Base-by-base conservation (phyloP, 2,113 vertebrate genomes). In the Lepus timidus region DNA sequence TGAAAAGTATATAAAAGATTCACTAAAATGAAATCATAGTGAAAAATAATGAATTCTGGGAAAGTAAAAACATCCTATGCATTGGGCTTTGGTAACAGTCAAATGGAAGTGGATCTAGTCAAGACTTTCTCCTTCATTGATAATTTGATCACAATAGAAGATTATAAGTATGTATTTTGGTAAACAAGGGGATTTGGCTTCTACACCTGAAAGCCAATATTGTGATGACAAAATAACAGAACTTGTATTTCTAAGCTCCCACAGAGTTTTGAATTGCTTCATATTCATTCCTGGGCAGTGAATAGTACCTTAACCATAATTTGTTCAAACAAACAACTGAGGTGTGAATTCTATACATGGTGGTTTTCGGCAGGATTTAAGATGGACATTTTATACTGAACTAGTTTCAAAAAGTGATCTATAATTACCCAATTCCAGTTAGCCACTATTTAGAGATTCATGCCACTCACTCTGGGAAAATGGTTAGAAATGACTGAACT, bases 211-310 rank as follows among this genome's bases (percentile, higher is more conserved):
- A 94, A 85, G 20, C 9, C 68, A 76, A 68, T n/a, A 81, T 1
- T 90, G 9, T 74, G 58, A 90, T 52, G 82, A 82, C 49, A 95
- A 96, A 58, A 88, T 94, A 84, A 52, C 4, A 95, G 31, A 76
- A 1, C 19, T n/a, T 80, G 16, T 76, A 20, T 71, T 19, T 70
- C 36, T 8, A n/a, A 89, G 6, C 27, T 67, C 16, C 87, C 55
- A 74, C 1, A 5, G 85, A 94, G 73, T 85, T 76, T 87, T 86
- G 90, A 95, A 33, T 71, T 76, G 11, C 16, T 91, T 90, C 36
- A 76, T 67, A 29, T 84, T 93, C 20, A 8, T 90, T 87, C 25
- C 49, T 74, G 49, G 84, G 81, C 9, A 75, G 11, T 13, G 16
- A 51, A 25, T 44, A 10, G 17, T 79, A 80, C 61, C 91, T 88